Evolutionary conservation across 2,797 vertebrate species (phyloP).

Genomic region (Melanogrammus aeglefinus): DNA sequence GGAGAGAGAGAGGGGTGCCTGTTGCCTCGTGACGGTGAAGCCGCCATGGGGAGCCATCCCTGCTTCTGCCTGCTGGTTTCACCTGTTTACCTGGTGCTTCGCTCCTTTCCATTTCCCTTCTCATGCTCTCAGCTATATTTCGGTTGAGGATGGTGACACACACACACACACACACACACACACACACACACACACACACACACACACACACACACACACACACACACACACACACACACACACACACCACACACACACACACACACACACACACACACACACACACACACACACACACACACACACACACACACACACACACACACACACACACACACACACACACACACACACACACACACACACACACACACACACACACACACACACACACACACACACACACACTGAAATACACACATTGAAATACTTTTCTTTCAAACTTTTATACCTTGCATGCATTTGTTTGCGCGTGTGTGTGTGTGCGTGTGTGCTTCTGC

Average conservation of each 20-base stretch:
- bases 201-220: background rate
- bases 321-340: no score
- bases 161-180: background rate
- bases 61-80: background rate
- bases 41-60: background rate
- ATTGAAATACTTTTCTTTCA: background rate
- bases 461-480: background rate
- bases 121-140: background rate
- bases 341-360: no score
- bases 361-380: background rate
- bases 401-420: background rate
- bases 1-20: background rate
- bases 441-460: background rate
- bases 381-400: slow-evolving; percentile 3
- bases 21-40: background rate
- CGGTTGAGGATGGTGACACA: background rate
- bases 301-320: background rate
- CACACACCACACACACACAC: slow-evolving; percentile 5
- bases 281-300: background rate
- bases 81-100: no score
- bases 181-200: background rate
- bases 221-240: slow-evolving; percentile 4
- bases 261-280: slow-evolving; percentile 4
- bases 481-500: background rate
- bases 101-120: background rate